phyloP scores from a whole-genome alignment of 2,888 invertebrate species.

The Agonopterix subpropinquella region DNA sequence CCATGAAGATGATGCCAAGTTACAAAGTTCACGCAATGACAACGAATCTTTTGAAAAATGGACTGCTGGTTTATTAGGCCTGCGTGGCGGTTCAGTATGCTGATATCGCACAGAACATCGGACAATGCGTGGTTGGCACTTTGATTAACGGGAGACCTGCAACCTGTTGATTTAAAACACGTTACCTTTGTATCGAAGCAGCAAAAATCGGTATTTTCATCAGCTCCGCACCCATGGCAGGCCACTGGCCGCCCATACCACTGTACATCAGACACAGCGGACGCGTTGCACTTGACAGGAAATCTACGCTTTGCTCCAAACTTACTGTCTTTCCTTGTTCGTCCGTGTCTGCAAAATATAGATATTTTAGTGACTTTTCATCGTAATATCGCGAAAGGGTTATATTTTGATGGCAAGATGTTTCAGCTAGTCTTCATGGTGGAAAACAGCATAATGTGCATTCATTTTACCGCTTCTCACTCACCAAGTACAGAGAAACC shows the following conservation, averaged over 20 bases:
- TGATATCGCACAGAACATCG: too few relatives aligned
- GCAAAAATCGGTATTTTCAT: conserved; percentile 77
- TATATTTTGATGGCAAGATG: too few relatives aligned
- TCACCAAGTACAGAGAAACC: conserved; percentile 72
- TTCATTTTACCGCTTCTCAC: too few relatives aligned
- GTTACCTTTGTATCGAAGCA: conserved; percentile 53
- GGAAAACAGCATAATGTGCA: too few relatives aligned
- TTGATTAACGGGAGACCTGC: too few relatives aligned
- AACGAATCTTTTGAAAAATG: too few relatives aligned
- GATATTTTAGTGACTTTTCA: too few relatives aligned
- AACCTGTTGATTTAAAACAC: not conserved
- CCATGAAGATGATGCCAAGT: not conserved
- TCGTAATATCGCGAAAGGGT: not conserved
- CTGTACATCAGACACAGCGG: conserved; percentile 81
- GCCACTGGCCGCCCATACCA: conserved; percentile 84
- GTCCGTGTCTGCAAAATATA: conserved; percentile 25
- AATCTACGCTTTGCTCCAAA: conserved; percentile 25
- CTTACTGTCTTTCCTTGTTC: conserved; percentile 27
- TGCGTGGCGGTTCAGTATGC: too few relatives aligned
- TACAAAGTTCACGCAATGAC: too few relatives aligned
- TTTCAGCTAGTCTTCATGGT: too few relatives aligned
- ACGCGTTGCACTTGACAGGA: conserved; percentile 34
- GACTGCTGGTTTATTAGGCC: too few relatives aligned
- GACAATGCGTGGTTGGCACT: too few relatives aligned
- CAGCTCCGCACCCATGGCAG: conserved; percentile 77